phyloP scores from a whole-genome alignment of 2,888 invertebrate species.

The Heliconius aoede region DNA sequence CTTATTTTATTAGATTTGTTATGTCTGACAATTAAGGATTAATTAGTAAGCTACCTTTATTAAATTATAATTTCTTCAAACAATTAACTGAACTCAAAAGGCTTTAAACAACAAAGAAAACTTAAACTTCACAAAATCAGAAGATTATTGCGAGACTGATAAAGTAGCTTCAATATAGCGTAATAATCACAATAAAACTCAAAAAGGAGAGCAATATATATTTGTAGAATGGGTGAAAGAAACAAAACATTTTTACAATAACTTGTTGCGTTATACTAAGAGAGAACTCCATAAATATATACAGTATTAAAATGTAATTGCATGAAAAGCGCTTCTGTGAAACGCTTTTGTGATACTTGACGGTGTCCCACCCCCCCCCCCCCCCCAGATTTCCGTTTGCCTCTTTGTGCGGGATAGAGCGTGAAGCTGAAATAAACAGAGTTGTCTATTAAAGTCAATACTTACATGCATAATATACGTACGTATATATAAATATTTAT shows the following conservation, averaged over 20 bases:
- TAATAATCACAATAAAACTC: background rate
- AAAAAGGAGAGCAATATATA: background rate
- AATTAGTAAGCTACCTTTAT: too few relatives aligned
- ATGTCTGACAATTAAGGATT: too few relatives aligned
- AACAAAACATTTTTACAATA: background rate
- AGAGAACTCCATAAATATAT: conserved; percentile 29
- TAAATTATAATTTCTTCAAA: background rate
- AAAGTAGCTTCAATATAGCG: background rate
- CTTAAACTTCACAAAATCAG: conserved; percentile 16
- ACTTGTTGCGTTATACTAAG: conserved; percentile 20
- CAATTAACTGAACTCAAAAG: background rate
- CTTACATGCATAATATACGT: too few relatives aligned
- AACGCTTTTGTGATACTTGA: too few relatives aligned
- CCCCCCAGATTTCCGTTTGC: too few relatives aligned
- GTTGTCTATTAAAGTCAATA: too few relatives aligned
- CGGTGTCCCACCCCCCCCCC: too few relatives aligned
- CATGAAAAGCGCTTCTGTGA: conserved; percentile 30
- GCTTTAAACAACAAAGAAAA: conserved; percentile 8
- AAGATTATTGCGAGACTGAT: background rate
- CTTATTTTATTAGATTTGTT: too few relatives aligned
- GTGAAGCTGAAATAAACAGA: too few relatives aligned
- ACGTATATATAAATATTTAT: too few relatives aligned
- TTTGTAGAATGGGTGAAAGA: background rate
- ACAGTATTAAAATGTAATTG: conserved; percentile 34
- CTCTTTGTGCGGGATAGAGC: too few relatives aligned